A percentile compares a stretch with the other conserved stretches of the same genome.
phyloP scores from a whole-genome alignment of 2,888 invertebrate genomes.

The Cerastoderma edule region DNA sequence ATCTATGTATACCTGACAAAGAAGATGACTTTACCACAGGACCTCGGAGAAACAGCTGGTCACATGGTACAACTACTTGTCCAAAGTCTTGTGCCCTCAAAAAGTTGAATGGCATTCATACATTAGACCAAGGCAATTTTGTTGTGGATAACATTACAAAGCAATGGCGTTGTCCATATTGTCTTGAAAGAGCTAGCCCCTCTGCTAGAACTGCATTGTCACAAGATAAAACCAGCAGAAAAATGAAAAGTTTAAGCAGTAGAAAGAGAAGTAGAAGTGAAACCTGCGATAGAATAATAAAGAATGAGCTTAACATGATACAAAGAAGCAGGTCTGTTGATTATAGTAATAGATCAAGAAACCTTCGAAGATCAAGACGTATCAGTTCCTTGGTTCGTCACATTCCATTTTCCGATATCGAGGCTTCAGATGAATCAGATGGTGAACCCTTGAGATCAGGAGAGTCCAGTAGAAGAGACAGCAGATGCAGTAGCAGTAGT shows the following conservation, averaged over 20 bases:
- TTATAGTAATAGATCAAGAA: slow-evolving; percentile 15
- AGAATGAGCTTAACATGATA: not conserved
- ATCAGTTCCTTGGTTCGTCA: slow-evolving; percentile 10
- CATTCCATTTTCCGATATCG: slow-evolving; percentile 43
- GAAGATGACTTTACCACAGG: not conserved
- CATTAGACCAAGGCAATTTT: slow-evolving; percentile 1
- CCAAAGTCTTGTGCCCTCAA: not conserved
- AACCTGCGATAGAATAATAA: not conserved
- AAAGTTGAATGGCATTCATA: not conserved
- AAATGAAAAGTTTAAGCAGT: no score
- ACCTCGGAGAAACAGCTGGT: slow-evolving; percentile 13
- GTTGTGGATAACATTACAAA: not conserved
- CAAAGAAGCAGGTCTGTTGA: slow-evolving; percentile 45
- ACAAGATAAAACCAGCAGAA: no score
- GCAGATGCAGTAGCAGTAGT: not conserved
- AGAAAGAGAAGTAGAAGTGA: slow-evolving; percentile 12
- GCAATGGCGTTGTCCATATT: no score
- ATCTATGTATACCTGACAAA: slow-evolving; percentile 21
- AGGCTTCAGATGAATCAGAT: slow-evolving; percentile 37
- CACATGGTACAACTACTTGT: not conserved
- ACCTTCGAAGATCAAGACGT: slow-evolving; percentile 11
- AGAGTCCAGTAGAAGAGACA: not conserved
- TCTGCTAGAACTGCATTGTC: no score
- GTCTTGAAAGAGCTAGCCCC: no score
- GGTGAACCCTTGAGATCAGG: not conserved